A percentile compares a stretch with the other conserved stretches of the same genome.
These are phyloP conservation scores for Cavia porcellus DNA, from an alignment of 2,113 vertebrate genomes.

Conservation along the genomic window DNA sequence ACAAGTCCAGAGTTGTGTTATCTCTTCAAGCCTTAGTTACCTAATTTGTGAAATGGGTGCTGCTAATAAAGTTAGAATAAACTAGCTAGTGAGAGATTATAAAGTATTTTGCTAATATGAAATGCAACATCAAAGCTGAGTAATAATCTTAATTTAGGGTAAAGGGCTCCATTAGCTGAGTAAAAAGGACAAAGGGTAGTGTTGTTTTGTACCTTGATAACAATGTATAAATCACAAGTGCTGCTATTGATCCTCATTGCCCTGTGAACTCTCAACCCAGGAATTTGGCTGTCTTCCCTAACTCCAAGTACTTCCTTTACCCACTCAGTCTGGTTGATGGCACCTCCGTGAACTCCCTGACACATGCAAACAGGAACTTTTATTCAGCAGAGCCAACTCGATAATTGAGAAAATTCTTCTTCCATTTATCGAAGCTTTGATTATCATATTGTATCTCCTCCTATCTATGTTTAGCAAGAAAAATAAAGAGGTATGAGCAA, in stretches of 20 bases:
- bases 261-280: slow-evolving; percentile 77
- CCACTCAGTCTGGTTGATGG: slow-evolving; percentile 20
- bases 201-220: slow-evolving; percentile 80
- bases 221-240: slow-evolving; percentile 65
- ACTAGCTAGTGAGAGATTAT: slow-evolving; percentile 76
- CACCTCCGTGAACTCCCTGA: slow-evolving; percentile 33
- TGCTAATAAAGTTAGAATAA: slow-evolving; percentile 70
- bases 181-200: slow-evolving; percentile 80
- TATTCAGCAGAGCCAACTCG: slow-evolving; percentile 20
- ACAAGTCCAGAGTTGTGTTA: not conserved
- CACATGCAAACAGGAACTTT: slow-evolving; percentile 65
- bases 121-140: slow-evolving; percentile 74
- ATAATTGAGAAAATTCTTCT: slow-evolving; percentile 62
- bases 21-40: slow-evolving; percentile 41
- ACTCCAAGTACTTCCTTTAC: slow-evolving; percentile 59
- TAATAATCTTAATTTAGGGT: slow-evolving; percentile 76
- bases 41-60: slow-evolving; percentile 61
- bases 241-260: slow-evolving; percentile 69
- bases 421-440: slow-evolving; percentile 61
- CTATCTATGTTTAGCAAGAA: slow-evolving; percentile 60
- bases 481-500: slow-evolving; percentile 70
- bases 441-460: slow-evolving; percentile 68
- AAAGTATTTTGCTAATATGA: slow-evolving; percentile 79
- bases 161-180: slow-evolving; percentile 70
- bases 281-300: slow-evolving; percentile 68